Evolutionary conservation across 2,113 vertebrate genomes (phyloP).

Genomic region (Vicugna pacos): DNA sequence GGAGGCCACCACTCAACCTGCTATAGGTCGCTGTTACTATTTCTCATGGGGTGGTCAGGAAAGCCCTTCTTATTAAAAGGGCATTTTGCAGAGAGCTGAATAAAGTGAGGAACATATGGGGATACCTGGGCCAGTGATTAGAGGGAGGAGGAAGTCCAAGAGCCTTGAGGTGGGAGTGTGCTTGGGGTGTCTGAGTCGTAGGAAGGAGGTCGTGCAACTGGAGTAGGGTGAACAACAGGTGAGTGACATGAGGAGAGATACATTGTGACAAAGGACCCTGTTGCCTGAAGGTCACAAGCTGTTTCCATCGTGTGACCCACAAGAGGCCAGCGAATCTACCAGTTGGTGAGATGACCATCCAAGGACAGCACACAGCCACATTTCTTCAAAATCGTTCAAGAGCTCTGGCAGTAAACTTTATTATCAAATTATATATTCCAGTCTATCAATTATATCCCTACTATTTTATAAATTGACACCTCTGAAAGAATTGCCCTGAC

Average conservation of each 20-base stretch:
- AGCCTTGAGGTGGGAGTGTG: not conserved
- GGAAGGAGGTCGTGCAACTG: accelerated
- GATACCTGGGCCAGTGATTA: not conserved
- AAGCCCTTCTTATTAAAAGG: not conserved
- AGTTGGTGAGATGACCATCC: not conserved
- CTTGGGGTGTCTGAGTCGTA: accelerated
- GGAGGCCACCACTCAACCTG: not conserved
- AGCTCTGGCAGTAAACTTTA: not conserved
- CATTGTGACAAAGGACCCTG: not conserved
- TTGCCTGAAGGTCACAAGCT: not conserved
- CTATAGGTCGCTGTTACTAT: not conserved
- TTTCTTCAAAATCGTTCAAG: not conserved
- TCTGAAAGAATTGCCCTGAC: not conserved
- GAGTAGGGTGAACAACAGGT: not conserved
- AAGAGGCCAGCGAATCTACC: not conserved
- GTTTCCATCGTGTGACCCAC: not conserved
- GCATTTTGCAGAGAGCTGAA: not conserved
- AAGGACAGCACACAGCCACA: not conserved
- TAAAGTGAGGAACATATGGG: not conserved
- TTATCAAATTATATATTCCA: not conserved
- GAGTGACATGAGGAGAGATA: not conserved
- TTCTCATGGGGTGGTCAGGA: not conserved
- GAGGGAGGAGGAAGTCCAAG: not conserved
- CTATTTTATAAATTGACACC: not conserved
- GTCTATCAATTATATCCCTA: not conserved